Evolutionary conservation across 92 coral and sea anemone genomes (phyloP).

Genomic region (Zoanthus sansibaricus): DNA sequence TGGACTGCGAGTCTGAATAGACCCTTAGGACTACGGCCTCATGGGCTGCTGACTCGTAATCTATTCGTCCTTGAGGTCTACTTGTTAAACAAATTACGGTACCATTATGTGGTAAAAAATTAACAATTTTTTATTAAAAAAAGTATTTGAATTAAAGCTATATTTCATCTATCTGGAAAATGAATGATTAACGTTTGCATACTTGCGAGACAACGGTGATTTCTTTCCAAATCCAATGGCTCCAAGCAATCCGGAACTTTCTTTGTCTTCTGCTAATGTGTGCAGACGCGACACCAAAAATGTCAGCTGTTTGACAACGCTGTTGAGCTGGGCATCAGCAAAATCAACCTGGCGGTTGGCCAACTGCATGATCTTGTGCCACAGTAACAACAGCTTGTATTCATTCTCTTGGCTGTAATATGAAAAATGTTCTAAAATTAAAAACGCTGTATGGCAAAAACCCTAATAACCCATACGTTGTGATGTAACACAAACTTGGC

Average conservation of each 20-base stretch:
- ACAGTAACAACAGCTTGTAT: slow-evolving; percentile 77
- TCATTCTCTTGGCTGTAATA: slow-evolving; percentile 75
- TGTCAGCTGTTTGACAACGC: slow-evolving; percentile 86
- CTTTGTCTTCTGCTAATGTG: slow-evolving; percentile 91
- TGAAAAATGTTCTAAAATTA: background rate
- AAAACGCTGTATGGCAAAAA: no score
- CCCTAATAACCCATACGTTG: no score
- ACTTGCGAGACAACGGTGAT: slow-evolving; percentile 84
- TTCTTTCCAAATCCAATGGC: slow-evolving; percentile 97
- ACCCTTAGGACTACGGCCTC: no score
- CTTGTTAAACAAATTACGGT: no score
- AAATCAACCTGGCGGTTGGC: slow-evolving; percentile 85
- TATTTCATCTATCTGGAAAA: background rate
- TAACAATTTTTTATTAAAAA: no score
- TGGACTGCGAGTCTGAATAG: no score
- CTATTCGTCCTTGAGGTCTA: no score
- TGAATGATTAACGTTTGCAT: slow-evolving; percentile 2
- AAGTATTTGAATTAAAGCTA: no score
- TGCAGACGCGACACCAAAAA: slow-evolving; percentile 81
- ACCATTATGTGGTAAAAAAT: no score
- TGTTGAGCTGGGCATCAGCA: slow-evolving; percentile 72
- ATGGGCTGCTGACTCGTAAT: no score
- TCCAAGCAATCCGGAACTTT: slow-evolving; percentile 92
- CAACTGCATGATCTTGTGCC: slow-evolving; percentile 96
- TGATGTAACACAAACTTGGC: no score